phyloP scores from a whole-genome alignment of 1,140 invertebrate genomes.

The Phymorhynchus buccinoides region DNA sequence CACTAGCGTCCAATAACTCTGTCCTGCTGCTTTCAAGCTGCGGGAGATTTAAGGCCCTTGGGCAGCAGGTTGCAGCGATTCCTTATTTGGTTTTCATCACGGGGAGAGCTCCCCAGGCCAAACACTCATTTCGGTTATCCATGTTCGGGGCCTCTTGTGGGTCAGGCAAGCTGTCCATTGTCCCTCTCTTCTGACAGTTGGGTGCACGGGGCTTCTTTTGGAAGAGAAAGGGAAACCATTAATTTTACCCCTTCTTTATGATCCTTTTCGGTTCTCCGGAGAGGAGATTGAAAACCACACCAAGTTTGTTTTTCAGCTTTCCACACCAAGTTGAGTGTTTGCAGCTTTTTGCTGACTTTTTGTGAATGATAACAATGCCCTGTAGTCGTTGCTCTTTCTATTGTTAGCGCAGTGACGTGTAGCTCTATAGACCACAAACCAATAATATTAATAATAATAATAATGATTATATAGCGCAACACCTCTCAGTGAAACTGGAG shows the following conservation, averaged over 20 bases:
- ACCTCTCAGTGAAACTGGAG: too few relatives aligned
- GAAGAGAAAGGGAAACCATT: not conserved
- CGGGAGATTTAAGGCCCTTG: not conserved
- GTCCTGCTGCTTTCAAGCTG: not conserved
- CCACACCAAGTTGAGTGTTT: too few relatives aligned
- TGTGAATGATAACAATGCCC: too few relatives aligned
- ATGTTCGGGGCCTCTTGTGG: not conserved
- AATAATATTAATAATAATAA: too few relatives aligned
- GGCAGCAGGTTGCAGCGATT: not conserved
- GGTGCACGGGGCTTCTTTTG: not conserved
- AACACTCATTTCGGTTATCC: not conserved
- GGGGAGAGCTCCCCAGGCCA: not conserved
- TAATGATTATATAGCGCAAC: too few relatives aligned
- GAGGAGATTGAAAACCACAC: too few relatives aligned
- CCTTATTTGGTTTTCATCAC: constrained; percentile 4
- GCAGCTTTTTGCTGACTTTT: too few relatives aligned
- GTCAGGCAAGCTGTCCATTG: not conserved
- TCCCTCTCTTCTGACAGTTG: not conserved
- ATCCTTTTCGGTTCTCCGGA: too few relatives aligned
- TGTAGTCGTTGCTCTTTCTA: too few relatives aligned
- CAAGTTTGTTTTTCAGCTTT: too few relatives aligned
- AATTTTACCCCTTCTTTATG: not conserved
- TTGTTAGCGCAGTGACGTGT: too few relatives aligned
- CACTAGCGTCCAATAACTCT: not conserved
- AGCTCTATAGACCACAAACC: too few relatives aligned